phyloP scores from a whole-genome alignment of 2,113 vertebrate genomes.

The Hippoglossus stenolepis region DNA sequence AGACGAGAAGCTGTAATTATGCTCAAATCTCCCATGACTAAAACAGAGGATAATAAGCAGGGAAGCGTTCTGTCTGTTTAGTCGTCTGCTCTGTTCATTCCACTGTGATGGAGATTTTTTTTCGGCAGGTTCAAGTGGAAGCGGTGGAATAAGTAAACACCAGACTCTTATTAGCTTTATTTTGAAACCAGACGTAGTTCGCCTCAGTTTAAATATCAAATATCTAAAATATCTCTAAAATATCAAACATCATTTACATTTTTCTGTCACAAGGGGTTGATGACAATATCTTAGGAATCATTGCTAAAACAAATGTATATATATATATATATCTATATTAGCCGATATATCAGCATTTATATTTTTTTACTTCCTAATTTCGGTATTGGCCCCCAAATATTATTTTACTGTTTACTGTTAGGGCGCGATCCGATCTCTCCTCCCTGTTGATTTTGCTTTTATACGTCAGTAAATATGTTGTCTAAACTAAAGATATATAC shows the following conservation, averaged over 20 bases:
- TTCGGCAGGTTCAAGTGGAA: constrained; percentile 20
- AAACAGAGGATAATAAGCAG: constrained; percentile 68
- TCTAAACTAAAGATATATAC: no score
- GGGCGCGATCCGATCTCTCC: no score
- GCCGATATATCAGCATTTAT: no score
- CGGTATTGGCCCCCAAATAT: no score
- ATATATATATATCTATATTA: no score
- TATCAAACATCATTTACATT: not conserved
- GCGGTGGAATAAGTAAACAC: not conserved
- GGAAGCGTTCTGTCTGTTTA: constrained; percentile 52
- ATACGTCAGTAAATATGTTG: no score
- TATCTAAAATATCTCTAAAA: no score
- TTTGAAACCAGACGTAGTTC: not conserved
- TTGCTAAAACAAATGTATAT: not conserved
- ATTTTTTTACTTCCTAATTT: no score
- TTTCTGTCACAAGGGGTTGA: not conserved
- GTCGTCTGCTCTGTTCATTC: constrained; percentile 32
- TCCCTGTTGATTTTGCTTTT: no score
- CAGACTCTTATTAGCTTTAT: constrained; percentile 1
- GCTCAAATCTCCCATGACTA: constrained; percentile 73
- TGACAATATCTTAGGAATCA: not conserved
- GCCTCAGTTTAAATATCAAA: not conserved
- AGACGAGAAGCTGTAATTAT: constrained; percentile 78
- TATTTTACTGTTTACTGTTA: no score
- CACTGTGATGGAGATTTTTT: constrained; percentile 11